Percentiles rank a stretch among this genome's conserved stretches.
These are phyloP conservation scores for Sciaenops ocellatus DNA, from an alignment of 2,797 vertebrate species.

Conservation along the genomic window DNA sequence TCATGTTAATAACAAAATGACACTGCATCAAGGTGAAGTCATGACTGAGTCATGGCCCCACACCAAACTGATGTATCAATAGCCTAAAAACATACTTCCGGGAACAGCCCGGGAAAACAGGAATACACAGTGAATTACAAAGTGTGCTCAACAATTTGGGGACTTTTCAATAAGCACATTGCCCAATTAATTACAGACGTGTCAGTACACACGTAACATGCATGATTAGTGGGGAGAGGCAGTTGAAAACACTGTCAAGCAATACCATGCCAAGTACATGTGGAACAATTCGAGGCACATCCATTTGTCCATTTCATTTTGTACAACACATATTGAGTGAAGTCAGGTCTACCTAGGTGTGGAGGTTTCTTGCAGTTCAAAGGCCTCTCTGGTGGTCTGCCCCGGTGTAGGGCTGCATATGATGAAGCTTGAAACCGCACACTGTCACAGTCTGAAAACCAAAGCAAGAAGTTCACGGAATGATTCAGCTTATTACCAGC, in stretches of 20 bases:
- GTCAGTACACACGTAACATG: neutral
- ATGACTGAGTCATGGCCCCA: neutral
- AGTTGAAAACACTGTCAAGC: constrained; percentile 3
- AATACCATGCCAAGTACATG: neutral
- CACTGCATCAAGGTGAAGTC: neutral
- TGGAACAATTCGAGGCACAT: neutral
- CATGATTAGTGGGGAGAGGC: neutral
- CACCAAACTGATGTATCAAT: constrained; percentile 7
- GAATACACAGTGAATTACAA: neutral
- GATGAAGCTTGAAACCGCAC: constrained; percentile 91
- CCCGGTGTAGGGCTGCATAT: constrained; percentile 97
- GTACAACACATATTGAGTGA: neutral
- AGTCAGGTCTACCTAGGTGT: constrained; percentile 85
- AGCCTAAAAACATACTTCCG: neutral
- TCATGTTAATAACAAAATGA: neutral
- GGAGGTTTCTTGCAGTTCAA: constrained; percentile 88
- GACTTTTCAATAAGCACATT: neutral
- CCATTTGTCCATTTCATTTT: constrained; percentile 1
- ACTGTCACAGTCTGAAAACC: constrained; percentile 89
- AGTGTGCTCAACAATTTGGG: neutral
- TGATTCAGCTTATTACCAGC: constrained; percentile 11
- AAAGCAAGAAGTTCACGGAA: constrained; percentile 27
- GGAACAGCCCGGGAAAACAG: constrained; percentile 11
- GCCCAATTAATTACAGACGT: neutral
- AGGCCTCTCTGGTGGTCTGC: constrained; percentile 97